A percentile compares a stretch with the other conserved stretches of the same genome.
These are phyloP conservation scores for Drosophila albomicans DNA, from an alignment of 1,140 invertebrate species.

Conservation along the genomic window DNA sequence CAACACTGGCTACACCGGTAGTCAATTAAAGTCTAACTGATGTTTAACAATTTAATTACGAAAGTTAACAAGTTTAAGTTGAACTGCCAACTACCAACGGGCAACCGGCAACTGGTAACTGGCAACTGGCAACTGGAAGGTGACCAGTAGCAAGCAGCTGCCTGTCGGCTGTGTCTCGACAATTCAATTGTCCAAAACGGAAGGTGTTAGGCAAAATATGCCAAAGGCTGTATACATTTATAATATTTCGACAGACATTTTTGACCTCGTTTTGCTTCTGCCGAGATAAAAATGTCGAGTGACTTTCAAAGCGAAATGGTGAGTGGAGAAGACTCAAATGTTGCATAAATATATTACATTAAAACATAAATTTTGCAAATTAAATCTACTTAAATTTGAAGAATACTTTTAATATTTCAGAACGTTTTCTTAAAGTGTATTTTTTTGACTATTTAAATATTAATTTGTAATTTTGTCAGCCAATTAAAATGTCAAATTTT, in stretches of 20 bases:
- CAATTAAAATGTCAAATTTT: neutral
- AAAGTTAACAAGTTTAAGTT: conserved; percentile 78
- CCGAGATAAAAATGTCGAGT: neutral
- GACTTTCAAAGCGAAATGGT: neutral
- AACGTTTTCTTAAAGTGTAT: too few species aligned
- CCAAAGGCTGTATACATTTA: conserved; percentile 18
- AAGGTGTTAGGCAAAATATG: conserved; percentile 47
- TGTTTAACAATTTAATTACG: conserved; percentile 83
- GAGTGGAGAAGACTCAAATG: neutral
- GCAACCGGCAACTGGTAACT: conserved; percentile 13
- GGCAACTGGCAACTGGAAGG: conserved; percentile 20
- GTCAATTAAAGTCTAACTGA: conserved; percentile 81
- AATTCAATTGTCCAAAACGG: conserved; percentile 34
- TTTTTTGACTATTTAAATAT: neutral
- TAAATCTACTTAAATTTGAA: neutral
- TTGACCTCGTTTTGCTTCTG: conserved; percentile 3
- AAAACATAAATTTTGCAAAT: neutral
- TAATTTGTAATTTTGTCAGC: neutral
- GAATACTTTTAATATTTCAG: too few species aligned
- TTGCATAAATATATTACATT: neutral
- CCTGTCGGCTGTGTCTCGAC: conserved; percentile 20
- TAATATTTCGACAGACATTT: conserved; percentile 23
- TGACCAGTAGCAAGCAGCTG: neutral
- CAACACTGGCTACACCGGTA: conserved; percentile 49
- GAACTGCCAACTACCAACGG: conserved; percentile 43